Evolutionary conservation across 2,113 vertebrate species (phyloP).

Genomic region (Callipepla squamata): DNA sequence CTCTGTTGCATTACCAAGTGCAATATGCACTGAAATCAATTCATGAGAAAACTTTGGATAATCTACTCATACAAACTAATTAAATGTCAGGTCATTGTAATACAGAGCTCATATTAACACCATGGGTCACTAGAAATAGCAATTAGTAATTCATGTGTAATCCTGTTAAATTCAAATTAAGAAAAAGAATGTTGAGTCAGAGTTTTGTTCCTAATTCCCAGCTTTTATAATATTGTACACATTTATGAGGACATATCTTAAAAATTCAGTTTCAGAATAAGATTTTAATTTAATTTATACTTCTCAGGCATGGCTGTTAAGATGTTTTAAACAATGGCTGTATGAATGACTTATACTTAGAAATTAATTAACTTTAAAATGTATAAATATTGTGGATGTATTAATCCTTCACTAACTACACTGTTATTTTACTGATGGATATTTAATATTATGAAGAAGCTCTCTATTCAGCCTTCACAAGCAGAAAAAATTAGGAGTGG

Average conservation of each 20-base stretch:
- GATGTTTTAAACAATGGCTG: conserved; percentile 35
- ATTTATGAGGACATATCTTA: conserved; percentile 57
- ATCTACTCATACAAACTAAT: conserved; percentile 76
- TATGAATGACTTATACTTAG: not conserved
- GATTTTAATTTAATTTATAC: conserved; percentile 36
- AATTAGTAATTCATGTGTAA: conserved; percentile 78
- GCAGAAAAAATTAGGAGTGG: not conserved
- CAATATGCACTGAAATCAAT: conserved; percentile 67
- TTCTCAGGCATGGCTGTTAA: conserved; percentile 9
- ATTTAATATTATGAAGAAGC: conserved; percentile 7
- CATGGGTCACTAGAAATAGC: conserved; percentile 73
- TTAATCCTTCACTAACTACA: conserved; percentile 27
- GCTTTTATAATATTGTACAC: conserved; percentile 58
- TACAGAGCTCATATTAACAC: conserved; percentile 70
- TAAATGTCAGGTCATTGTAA: conserved; percentile 78
- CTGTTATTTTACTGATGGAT: not conserved
- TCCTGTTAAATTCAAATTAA: conserved; percentile 73
- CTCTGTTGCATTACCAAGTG: conserved; percentile 6
- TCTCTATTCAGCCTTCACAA: not conserved
- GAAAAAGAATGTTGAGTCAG: conserved; percentile 58
- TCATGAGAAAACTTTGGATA: conserved; percentile 73
- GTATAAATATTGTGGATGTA: conserved; percentile 13
- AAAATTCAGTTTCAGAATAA: not conserved
- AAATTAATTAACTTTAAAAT: conserved; percentile 48
- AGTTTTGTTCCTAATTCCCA: conserved; percentile 70